Base-by-base conservation (phyloP, 2,113 vertebrate genomes). In the Lycaon pictus region DNA sequence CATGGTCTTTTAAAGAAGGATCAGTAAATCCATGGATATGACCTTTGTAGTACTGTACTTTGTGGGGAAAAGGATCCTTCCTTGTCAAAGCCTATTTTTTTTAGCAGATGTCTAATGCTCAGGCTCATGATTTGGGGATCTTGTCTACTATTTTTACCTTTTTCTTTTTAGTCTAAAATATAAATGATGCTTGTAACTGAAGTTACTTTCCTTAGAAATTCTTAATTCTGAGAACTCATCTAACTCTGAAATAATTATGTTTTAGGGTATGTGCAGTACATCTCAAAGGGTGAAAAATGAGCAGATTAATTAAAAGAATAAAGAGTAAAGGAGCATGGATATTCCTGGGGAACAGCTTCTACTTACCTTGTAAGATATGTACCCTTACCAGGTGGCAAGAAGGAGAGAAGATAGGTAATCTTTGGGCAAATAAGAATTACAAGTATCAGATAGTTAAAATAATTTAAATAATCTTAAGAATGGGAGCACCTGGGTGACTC, bases 71-170 rank as follows among this genome's bases (percentile, higher is more conserved):
- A 85, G 7, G 9, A 55, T 71, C 4, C 12, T 90, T 65, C 53
- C 72, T 77, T 88, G n/a, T 71, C 29, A 92, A 95, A 96, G 48
- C 20, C 85, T 35, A 5, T 72, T 67, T 93, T 93, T 77, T 89
- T 29, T 93, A 55, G 25, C 11, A 83, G n/a, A 56, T 88, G 3
- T 53, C 15, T 67, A 13, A 3, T 37, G 12, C 62, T n/a, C 81
- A 29, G n/a, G 9, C 43, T 81, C 6, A 65, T 85, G 71, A 62
- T 48, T 35, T 93, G 55, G 29, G 27, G 25, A 88, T 51, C 53
- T 72, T 80, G 0, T 58, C n/a, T 90, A 55, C 77, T 63, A 87
- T 0, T 84, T 97, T 93, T 85, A 62, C 51, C 85, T 88, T 84
- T 10, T 81, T 43, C 6, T 43, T 43, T 43, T 93, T 86, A 67